phyloP scores from a whole-genome alignment of 1,140 invertebrate genomes.

The Helicoverpa armigera region DNA sequence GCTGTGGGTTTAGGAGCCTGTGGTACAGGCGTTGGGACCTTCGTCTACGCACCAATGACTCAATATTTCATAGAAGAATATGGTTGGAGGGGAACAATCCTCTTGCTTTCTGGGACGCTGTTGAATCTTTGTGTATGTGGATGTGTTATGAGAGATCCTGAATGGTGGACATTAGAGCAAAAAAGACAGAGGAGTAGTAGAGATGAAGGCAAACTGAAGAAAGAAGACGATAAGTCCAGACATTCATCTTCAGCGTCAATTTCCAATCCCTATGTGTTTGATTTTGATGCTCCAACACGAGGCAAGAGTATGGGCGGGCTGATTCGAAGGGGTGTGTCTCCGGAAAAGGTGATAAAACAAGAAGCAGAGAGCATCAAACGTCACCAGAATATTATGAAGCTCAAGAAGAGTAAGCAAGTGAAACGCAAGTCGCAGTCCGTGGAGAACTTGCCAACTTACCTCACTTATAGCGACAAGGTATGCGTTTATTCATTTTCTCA shows the following conservation, averaged over 20 bases:
- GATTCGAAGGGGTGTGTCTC: constrained; percentile 88
- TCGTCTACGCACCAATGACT: constrained; percentile 94
- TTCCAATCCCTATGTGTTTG: constrained; percentile 75
- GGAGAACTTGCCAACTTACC: constrained; percentile 91
- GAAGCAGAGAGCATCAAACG: constrained; percentile 87
- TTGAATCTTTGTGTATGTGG: constrained; percentile 96
- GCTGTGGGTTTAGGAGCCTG: constrained; percentile 97
- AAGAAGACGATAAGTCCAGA: constrained; percentile 70
- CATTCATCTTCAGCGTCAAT: constrained; percentile 83
- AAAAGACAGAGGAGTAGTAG: constrained; percentile 74
- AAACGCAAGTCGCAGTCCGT: constrained; percentile 87
- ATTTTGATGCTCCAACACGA: constrained; percentile 67
- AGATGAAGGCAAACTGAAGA: constrained; percentile 63
- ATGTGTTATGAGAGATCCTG: constrained; percentile 94
- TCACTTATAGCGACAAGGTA: constrained; percentile 90
- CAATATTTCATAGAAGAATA: constrained; percentile 91
- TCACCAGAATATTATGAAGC: constrained; percentile 70
- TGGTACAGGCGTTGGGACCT: constrained; percentile 94
- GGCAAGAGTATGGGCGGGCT: constrained; percentile 82
- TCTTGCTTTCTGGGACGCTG: constrained; percentile 94
- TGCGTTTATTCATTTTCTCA: too few relatives aligned
- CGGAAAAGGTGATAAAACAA: constrained; percentile 89
- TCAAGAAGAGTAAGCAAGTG: constrained; percentile 67
- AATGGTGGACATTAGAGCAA: constrained; percentile 91
- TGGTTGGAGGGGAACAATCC: constrained; percentile 95